Percentiles rank a stretch among this genome's conserved stretches.
These are phyloP conservation scores for Portevinia maculata DNA, from an alignment of 2,888 invertebrate species.

Conservation along the genomic window DNA sequence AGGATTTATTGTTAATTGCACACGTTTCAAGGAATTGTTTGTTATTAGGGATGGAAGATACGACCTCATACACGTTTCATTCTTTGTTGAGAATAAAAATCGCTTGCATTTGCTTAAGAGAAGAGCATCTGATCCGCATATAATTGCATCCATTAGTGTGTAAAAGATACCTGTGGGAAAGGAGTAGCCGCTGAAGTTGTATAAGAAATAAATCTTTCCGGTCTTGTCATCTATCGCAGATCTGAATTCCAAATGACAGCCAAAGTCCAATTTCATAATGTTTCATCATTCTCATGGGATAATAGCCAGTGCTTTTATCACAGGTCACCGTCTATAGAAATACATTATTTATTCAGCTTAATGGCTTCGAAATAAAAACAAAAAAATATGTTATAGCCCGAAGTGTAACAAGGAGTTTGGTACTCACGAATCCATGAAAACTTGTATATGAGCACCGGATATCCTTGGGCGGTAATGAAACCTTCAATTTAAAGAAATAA, in stretches of 20 bases:
- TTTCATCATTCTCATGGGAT: background rate
- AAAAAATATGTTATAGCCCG: background rate
- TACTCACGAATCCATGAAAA: too few species aligned
- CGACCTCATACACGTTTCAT: background rate
- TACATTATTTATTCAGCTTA: constrained; percentile 9
- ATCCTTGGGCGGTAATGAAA: too few species aligned
- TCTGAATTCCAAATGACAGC: too few species aligned
- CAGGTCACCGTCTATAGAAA: background rate
- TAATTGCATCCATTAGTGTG: constrained; percentile 34
- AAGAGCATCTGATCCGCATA: constrained; percentile 2
- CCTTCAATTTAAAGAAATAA: too few species aligned
- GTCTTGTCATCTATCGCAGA: too few species aligned
- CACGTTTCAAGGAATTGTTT: constrained; percentile 15
- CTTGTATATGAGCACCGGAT: too few species aligned
- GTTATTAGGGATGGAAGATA: background rate
- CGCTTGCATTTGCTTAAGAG: constrained; percentile 3
- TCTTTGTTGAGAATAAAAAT: background rate
- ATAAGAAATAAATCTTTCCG: too few species aligned
- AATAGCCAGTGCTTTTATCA: background rate
- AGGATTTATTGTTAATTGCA: constrained; percentile 38
- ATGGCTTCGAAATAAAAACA: background rate
- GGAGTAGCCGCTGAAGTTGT: too few species aligned
- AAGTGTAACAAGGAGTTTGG: too few species aligned
- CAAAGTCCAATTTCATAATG: too few species aligned
- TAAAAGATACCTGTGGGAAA: background rate